Base-by-base conservation (phyloP, 2,888 invertebrate species). In the Cheilosia variabilis region DNA sequence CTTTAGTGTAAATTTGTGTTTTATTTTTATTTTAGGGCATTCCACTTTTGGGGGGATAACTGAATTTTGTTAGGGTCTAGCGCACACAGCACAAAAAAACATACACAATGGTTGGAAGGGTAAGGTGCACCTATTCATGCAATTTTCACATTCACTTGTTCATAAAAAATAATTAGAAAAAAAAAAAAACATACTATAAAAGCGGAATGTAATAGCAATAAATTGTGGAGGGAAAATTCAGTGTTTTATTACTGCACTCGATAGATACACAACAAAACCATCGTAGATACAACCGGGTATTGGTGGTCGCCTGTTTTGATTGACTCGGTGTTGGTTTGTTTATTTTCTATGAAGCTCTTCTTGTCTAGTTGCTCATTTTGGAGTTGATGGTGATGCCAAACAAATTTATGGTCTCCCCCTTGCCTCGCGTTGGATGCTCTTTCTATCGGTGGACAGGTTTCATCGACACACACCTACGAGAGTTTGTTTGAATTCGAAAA, bases 301-400 rank as follows among this genome's bases (percentile, higher is more conserved):
- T 22, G 68, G 37, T 68, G 24, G 57, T 47, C 37, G 58, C 17
- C 27, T 57, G 31, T 73, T 60, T 72, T 73, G 83, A 79, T 79
- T 66, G 72, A 66, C 58, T 82, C 52, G 53, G 55, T 73, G 77
- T 68, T 57, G 2, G 79, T 84, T 80, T 84, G 84, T 84, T 84
- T 84, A 75, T 84, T 84, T 84, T 80, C 79, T 79, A 66, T 75
- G 60, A 79, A 79, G 58, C 65, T 27, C 27, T 53, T 63, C 45
- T 58, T 71, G 24, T 45, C 53, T 31, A 13, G 55, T 41, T 53
- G 57, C 17, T 60, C 57, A 24, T 53, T n/a, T n/a, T 45, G 63
- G 50, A 37, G 34, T 37, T 37, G 37, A 34, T 34, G 10, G 3
- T 9, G 34, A 13, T 60, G 34, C 22, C 37, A 55, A 47, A 47